phyloP scores from a whole-genome alignment of 2,888 invertebrate genomes.

The Oligia fasciuncula region DNA sequence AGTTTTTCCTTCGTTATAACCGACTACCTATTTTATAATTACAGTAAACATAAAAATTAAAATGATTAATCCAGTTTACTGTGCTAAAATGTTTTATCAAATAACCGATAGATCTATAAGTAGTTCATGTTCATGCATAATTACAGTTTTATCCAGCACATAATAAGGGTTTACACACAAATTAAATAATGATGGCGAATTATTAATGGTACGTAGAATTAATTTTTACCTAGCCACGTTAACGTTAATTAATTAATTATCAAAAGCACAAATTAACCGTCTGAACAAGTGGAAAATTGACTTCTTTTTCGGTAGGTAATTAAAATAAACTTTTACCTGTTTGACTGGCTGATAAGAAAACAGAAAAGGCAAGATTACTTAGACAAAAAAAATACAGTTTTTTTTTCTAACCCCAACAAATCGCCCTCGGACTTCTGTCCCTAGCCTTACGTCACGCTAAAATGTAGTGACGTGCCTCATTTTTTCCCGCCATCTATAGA shows the following conservation, averaged over 20 bases:
- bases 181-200: slow-evolving; percentile 28
- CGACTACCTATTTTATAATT: neutral
- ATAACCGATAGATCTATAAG: neutral
- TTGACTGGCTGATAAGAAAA: neutral
- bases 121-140: slow-evolving; percentile 25
- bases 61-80: slow-evolving; percentile 6
- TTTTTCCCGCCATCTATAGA: slow-evolving; percentile 83
- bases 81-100: slow-evolving; percentile 20
- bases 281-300: slow-evolving; percentile 4
- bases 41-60: neutral
- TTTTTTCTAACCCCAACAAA: slow-evolving; percentile 13
- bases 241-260: slow-evolving; percentile 20
- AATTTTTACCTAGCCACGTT: slow-evolving; percentile 12
- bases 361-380: neutral
- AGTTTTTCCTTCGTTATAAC: neutral
- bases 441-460: slow-evolving; percentile 74
- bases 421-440: slow-evolving; percentile 60
- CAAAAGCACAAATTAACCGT: slow-evolving; percentile 15
- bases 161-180: slow-evolving; percentile 34
- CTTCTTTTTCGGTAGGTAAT: neutral
- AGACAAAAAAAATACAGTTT: neutral
- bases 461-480: slow-evolving; percentile 85
- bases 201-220: slow-evolving; percentile 31
- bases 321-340: neutral
- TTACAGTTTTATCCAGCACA: slow-evolving; percentile 39